Percentiles rank a stretch among this genome's conserved stretches.
phyloP scores from a whole-genome alignment of 2,113 vertebrate genomes.

The Siniperca knerii region DNA sequence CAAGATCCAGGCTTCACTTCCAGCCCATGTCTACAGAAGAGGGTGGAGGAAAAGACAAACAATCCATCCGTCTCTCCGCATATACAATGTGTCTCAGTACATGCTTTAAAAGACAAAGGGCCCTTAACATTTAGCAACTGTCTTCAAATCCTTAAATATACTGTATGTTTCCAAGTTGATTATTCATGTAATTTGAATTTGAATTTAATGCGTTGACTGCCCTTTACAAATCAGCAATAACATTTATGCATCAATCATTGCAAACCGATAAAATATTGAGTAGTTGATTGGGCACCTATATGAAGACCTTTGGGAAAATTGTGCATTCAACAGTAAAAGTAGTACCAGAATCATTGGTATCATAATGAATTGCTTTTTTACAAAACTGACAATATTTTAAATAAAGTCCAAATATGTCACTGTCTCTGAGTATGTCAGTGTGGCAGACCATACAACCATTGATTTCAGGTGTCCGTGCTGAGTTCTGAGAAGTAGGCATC shows the following conservation, averaged over 20 bases:
- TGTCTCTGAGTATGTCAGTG: constrained; percentile 4
- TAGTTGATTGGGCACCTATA: background rate
- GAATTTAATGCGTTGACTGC: background rate
- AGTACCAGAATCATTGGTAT: background rate
- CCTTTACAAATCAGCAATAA: constrained; percentile 4
- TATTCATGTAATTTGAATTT: background rate
- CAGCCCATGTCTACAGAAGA: constrained; percentile 66
- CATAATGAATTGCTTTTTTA: background rate
- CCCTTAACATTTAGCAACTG: constrained; percentile 3
- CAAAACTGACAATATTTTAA: constrained; percentile 37
- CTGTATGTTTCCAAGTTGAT: background rate
- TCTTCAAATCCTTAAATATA: constrained; percentile 28
- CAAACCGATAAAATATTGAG: background rate
- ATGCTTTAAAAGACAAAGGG: constrained; percentile 57
- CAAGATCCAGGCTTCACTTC: constrained; percentile 62
- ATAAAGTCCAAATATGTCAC: constrained; percentile 25
- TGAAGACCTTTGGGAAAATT: background rate
- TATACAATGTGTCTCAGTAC: constrained; percentile 53
- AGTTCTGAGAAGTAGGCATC: constrained; percentile 70
- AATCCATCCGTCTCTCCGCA: constrained; percentile 48
- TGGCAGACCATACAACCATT: constrained; percentile 34
- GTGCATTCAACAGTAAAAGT: background rate
- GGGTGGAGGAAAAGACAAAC: constrained; percentile 79
- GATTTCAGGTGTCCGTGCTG: constrained; percentile 69
- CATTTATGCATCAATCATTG: background rate